A percentile compares a stretch with the other conserved stretches of the same genome.
Evolutionary conservation across 2,113 vertebrate genomes (phyloP).

Genomic region (Mus pahari): DNA sequence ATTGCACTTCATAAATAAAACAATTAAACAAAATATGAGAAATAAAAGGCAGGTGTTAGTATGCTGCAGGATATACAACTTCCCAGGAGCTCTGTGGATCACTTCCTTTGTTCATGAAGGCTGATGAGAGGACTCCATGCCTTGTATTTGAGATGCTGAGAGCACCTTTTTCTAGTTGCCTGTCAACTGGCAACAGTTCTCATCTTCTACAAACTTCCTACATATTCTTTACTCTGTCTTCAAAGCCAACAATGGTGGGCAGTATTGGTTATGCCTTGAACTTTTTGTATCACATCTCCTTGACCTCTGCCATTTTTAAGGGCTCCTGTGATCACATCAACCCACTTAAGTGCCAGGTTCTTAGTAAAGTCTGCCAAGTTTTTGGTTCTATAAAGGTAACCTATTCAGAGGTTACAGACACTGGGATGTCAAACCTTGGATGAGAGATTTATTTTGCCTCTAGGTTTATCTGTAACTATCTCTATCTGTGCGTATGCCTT

Average conservation of each 20-base stretch:
- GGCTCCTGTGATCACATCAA: not conserved
- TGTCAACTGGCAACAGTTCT: not conserved
- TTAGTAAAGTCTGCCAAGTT: not conserved
- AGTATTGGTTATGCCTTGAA: not conserved
- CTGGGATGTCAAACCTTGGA: not conserved
- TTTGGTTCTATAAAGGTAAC: not conserved
- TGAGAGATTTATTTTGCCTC: not conserved
- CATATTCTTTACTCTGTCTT: not conserved
- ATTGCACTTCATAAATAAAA: not conserved
- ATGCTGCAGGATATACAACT: not conserved
- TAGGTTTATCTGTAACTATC: not conserved
- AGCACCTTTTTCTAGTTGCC: not conserved
- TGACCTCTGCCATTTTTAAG: not conserved
- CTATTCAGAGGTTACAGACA: not conserved
- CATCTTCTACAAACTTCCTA: not conserved
- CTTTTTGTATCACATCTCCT: not conserved
- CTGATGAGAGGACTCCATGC: not conserved
- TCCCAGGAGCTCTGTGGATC: not conserved
- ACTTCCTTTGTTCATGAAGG: not conserved
- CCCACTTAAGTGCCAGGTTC: not conserved
- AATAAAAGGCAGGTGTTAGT: not conserved
- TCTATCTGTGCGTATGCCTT: not conserved
- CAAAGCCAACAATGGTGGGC: not conserved
- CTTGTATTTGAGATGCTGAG: not conserved
- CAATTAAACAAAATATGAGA: not conserved